These are phyloP conservation scores for Neodon shergylaensis DNA, from an alignment of 2,113 vertebrate species.

Conservation along the genomic window DNA sequence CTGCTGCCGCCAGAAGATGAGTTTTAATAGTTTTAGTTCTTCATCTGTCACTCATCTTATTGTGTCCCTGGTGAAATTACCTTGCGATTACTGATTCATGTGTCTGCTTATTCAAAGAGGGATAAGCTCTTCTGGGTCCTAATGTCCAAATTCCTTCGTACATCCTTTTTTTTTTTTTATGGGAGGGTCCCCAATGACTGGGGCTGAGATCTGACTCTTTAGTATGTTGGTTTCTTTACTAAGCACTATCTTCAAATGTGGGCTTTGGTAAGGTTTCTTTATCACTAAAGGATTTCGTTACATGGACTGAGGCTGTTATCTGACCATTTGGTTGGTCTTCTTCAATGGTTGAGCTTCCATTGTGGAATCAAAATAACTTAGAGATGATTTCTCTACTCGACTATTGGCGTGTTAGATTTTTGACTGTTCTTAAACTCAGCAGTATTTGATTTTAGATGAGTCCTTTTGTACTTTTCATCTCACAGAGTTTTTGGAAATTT, in stretches of 20 bases:
- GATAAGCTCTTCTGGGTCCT: not conserved
- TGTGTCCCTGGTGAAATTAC: not conserved
- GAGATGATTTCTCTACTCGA: conserved; percentile 45
- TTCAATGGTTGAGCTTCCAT: not conserved
- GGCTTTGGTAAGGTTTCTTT: not conserved
- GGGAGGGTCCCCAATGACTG: not conserved
- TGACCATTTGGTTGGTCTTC: not conserved
- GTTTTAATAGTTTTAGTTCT: conserved; percentile 55
- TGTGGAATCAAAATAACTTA: conserved; percentile 45
- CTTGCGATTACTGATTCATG: not conserved
- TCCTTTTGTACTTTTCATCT: not conserved
- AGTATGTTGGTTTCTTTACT: conserved; percentile 37
- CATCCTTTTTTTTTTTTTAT: not conserved
- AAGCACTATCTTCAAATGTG: not conserved
- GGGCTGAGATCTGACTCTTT: not conserved
- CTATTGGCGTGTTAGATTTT: conserved; percentile 54
- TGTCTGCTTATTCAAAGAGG: conserved; percentile 16
- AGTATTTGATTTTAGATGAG: conserved; percentile 61
- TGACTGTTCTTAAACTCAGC: conserved; percentile 49
- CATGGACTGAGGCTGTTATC: not conserved
- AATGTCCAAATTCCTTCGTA: not conserved
- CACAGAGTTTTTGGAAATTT: conserved; percentile 14
- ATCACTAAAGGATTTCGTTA: not conserved
- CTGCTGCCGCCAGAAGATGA: conserved; percentile 24
- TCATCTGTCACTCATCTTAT: not conserved